These are phyloP conservation scores for Petrophora chlorosata DNA, from an alignment of 2,888 invertebrate species.

Conservation along the genomic window DNA sequence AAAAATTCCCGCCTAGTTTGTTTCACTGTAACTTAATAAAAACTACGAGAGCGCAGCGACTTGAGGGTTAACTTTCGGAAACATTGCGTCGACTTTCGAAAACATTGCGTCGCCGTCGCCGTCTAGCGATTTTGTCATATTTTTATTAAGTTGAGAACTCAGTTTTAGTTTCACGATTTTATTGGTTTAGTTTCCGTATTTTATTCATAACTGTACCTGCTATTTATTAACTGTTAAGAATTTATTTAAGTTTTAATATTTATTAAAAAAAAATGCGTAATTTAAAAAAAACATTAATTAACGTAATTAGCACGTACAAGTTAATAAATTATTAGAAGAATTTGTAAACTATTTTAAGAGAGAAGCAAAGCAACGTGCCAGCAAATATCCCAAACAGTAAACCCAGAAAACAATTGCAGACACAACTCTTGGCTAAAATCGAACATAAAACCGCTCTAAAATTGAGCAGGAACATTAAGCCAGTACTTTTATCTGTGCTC, in stretches of 20 bases:
- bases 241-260: too few relatives aligned
- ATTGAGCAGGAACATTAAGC: slow-evolving; percentile 19
- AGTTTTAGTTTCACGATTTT: slow-evolving; percentile 9
- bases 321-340: too few relatives aligned
- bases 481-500: slow-evolving; percentile 52
- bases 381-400: too few relatives aligned
- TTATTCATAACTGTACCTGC: too few relatives aligned
- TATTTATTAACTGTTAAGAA: too few relatives aligned
- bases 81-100: slow-evolving; percentile 60
- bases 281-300: too few relatives aligned
- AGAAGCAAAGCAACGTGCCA: too few relatives aligned
- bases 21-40: slow-evolving; percentile 76
- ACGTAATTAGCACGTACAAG: too few relatives aligned
- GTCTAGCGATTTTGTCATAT: slow-evolving; percentile 47
- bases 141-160: slow-evolving; percentile 38
- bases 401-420: slow-evolving; percentile 2
- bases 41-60: slow-evolving; percentile 55
- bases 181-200: too few relatives aligned
- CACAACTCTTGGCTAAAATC: slow-evolving; percentile 8
- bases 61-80: slow-evolving; percentile 67
- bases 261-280: too few relatives aligned
- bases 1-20: slow-evolving; percentile 75
- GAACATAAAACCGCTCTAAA: slow-evolving; percentile 14
- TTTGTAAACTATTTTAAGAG: too few relatives aligned
- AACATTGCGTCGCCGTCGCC: slow-evolving; percentile 51